Evolutionary conservation across 2,113 vertebrate genomes (phyloP).

Genomic region (Castor canadensis): DNA sequence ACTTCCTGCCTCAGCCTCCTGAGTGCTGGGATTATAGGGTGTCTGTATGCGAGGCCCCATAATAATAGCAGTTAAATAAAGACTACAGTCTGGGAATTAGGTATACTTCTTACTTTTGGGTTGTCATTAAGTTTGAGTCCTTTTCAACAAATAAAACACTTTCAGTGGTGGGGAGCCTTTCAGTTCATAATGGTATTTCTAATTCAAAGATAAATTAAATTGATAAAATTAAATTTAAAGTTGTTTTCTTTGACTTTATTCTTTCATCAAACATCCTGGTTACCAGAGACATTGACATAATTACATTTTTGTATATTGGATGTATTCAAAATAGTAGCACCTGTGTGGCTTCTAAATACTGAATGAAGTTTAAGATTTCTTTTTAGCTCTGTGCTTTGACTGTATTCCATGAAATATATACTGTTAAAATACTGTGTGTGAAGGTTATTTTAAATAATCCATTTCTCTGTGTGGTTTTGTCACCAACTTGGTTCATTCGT

Average conservation of each 20-base stretch:
- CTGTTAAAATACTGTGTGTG: not conserved
- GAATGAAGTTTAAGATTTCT: constrained; percentile 35
- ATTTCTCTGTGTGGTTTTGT: constrained; percentile 53
- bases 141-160: not conserved
- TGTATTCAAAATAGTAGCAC: not conserved
- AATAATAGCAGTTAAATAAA: not conserved
- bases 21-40: too few relatives aligned
- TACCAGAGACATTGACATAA: not conserved
- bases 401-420: not conserved
- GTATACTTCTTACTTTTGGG: not conserved
- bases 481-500: constrained; percentile 64
- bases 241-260: not conserved
- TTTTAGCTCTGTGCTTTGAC: not conserved
- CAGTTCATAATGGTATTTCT: not conserved
- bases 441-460: constrained; percentile 9
- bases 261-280: constrained; percentile 6
- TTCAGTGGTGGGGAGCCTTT: not conserved
- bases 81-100: not conserved
- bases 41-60: too few relatives aligned
- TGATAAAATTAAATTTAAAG: not conserved
- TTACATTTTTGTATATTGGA: not conserved
- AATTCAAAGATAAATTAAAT: not conserved
- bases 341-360: not conserved
- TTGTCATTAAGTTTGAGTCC: not conserved
- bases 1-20: too few relatives aligned